Conservation (phyloP, 2,888 invertebrate genomes). For the Exocentrus adspersus region DNA sequence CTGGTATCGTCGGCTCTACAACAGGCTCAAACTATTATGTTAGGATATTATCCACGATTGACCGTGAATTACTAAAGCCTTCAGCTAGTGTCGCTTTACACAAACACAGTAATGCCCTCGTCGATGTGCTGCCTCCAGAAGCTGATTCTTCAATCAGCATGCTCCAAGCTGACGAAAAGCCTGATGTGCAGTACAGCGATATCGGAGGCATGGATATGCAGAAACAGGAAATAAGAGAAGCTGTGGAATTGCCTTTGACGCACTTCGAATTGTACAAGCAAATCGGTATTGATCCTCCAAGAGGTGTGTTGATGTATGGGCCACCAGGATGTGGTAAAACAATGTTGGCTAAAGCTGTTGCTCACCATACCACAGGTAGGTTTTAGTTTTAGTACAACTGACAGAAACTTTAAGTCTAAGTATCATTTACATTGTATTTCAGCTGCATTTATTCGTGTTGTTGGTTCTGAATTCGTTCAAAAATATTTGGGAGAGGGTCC, state of each 20-base stretch:
- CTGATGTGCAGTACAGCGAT: constrained; percentile 96
- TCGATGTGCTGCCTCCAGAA: constrained; percentile 98
- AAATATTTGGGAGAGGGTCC: constrained; percentile 99
- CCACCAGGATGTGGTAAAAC: constrained; percentile 99
- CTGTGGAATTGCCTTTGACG: constrained; percentile 96
- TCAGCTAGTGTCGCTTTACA: constrained; percentile 98
- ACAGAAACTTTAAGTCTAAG: neutral
- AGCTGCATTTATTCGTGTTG: constrained; percentile 98
- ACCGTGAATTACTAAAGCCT: constrained; percentile 95
- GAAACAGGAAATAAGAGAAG: constrained; percentile 98
- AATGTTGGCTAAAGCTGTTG: constrained; percentile 99
- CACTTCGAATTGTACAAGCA: constrained; percentile 99
- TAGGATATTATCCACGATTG: constrained; percentile 96
- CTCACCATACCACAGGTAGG: constrained; percentile 94
- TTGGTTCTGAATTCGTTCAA: constrained; percentile 99
- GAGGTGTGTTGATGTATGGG: constrained; percentile 93
- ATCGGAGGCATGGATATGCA: constrained; percentile 99
- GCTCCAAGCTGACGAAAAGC: constrained; percentile 98
- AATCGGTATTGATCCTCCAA: constrained; percentile 97
- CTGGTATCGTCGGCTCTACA: constrained; percentile 84
- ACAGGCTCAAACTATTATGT: constrained; percentile 98
- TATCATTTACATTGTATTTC: constrained; percentile 42
- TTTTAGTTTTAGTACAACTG: no score
- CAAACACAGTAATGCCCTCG: constrained; percentile 99
- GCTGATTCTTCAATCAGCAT: constrained; percentile 98